Conservation (phyloP, 2,888 invertebrate species). For the Parascotia fuliginaria region DNA sequence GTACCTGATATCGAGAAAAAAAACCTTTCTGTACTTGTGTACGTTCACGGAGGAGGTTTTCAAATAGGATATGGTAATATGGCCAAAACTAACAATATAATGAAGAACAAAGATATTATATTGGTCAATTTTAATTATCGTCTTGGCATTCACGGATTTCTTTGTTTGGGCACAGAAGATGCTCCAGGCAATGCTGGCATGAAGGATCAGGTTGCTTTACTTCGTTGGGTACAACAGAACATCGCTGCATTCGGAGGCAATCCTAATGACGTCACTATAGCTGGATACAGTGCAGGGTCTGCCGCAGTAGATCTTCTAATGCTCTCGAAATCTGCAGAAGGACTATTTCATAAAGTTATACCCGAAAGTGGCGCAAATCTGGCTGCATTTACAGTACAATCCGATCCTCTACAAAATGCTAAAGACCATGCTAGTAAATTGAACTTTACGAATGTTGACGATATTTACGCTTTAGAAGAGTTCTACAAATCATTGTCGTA, state of each 20-base stretch:
- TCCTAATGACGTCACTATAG: constrained; percentile 52
- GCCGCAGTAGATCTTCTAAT: constrained; percentile 42
- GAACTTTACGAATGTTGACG: no score
- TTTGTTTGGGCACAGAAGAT: no score
- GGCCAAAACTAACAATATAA: constrained; percentile 34
- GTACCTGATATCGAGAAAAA: no score
- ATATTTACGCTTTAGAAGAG: no score
- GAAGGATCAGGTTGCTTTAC: constrained; percentile 54
- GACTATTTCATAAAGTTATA: constrained; percentile 57
- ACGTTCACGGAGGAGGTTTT: no score
- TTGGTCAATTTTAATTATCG: constrained; percentile 50
- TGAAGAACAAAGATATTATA: constrained; percentile 44
- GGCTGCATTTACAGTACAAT: constrained; percentile 45
- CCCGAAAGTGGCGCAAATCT: constrained; percentile 57
- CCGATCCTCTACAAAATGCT: constrained; percentile 51
- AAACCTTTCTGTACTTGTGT: no score
- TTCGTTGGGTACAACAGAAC: constrained; percentile 54
- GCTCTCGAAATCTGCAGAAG: constrained; percentile 46
- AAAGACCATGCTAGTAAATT: constrained; percentile 42
- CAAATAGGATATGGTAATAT: no score
- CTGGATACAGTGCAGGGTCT: constrained; percentile 51
- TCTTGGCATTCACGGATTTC: no score
- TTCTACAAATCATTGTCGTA: constrained; percentile 53
- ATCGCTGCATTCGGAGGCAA: constrained; percentile 55
- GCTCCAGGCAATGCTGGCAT: no score